Conservation (phyloP, 1,140 invertebrate genomes). For the Cheumatopsyche charites region DNA sequence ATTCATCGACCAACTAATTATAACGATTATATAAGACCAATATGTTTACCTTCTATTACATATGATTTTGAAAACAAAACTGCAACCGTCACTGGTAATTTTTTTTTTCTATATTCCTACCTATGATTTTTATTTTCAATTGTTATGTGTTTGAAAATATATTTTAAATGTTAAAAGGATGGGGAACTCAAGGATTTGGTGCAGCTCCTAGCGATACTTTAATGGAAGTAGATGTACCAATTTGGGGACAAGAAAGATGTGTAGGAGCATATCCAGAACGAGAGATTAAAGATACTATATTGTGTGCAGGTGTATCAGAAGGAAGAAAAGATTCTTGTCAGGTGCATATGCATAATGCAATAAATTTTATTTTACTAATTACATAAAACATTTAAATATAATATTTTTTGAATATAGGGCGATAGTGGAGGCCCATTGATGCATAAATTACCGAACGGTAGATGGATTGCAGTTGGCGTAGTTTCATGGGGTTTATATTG, state of each 20-base stretch:
- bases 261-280: conserved; percentile 64
- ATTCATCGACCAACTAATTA: conserved; percentile 71
- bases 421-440: conserved; percentile 85
- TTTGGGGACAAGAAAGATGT: conserved; percentile 79
- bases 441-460: conserved; percentile 70
- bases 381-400: too few species aligned
- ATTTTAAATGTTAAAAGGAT: conserved; percentile 60
- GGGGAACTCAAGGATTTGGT: conserved; percentile 73
- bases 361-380: conserved; percentile 7
- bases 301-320: conserved; percentile 75
- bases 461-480: conserved; percentile 80
- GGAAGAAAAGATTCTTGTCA: conserved; percentile 82
- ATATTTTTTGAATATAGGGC: conserved; percentile 63
- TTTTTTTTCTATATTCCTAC: not conserved
- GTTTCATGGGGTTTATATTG: conserved; percentile 81
- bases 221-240: conserved; percentile 77
- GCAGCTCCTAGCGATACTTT: conserved; percentile 72
- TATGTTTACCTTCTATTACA: conserved; percentile 77
- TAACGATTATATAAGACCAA: conserved; percentile 81
- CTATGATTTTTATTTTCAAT: not conserved
- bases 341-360: too few species aligned
- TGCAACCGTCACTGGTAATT: conserved; percentile 72
- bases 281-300: conserved; percentile 62
- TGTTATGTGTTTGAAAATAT: too few species aligned
- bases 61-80: conserved; percentile 67